Conservation (phyloP, 23 tunicate species). For the Ascidia mentula region DNA sequence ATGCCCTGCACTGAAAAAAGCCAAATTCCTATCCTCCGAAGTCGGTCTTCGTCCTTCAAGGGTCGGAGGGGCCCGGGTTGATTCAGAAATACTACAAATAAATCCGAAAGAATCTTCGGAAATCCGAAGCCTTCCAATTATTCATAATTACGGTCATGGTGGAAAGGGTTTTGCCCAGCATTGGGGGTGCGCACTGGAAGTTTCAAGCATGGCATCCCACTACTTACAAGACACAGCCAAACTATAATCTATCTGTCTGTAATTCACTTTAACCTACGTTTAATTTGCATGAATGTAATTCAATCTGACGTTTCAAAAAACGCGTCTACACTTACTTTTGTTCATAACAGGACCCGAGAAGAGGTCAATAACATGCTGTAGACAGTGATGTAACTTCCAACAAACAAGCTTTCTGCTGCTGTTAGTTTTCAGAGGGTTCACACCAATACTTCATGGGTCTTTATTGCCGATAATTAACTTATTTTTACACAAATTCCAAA, state of each 20-base stretch:
- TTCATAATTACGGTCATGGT: conserved; percentile 87
- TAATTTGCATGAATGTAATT: too few species aligned
- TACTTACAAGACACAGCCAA: neutral
- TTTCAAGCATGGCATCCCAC: conserved; percentile 14
- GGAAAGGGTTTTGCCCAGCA: conserved; percentile 68
- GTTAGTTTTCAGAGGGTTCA: too few species aligned
- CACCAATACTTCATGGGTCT: too few species aligned
- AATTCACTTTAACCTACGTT: too few species aligned
- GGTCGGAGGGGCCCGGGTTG: conserved; percentile 74
- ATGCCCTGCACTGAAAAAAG: conserved; percentile 26
- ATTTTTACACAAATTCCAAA: too few species aligned
- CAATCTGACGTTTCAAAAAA: too few species aligned
- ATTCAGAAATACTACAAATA: conserved; percentile 11
- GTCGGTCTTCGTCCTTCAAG: conserved; percentile 73
- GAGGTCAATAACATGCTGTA: too few species aligned
- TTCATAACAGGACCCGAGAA: too few species aligned
- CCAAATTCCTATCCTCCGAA: conserved; percentile 15
- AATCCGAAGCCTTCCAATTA: conserved; percentile 36
- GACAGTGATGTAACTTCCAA: too few species aligned
- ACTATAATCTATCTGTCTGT: conserved; percentile 7
- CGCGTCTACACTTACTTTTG: too few species aligned
- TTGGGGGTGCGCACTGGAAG: conserved; percentile 70
- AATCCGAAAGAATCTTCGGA: neutral
- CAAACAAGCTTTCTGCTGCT: too few species aligned
- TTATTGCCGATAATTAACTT: too few species aligned